Percentiles rank a stretch among this genome's conserved stretches.
Conservation (phyloP, 2,797 vertebrate species). For the Melanotaenia boesemani region DNA sequence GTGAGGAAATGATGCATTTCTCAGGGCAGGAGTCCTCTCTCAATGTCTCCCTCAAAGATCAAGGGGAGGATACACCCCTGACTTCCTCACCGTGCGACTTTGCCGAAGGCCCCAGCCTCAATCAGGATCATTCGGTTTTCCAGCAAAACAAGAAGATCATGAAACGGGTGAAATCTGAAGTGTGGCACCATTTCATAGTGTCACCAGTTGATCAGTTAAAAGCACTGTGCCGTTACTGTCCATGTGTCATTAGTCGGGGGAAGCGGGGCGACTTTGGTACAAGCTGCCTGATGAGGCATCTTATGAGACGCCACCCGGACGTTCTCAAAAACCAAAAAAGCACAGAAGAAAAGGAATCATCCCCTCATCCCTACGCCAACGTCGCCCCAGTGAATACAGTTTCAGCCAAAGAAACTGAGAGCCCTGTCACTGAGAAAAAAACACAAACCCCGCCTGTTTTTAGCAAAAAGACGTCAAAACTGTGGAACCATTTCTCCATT, state of each 20-base stretch:
- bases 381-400: constrained; percentile 85
- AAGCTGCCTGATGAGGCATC: constrained; percentile 95
- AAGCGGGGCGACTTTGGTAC: constrained; percentile 95
- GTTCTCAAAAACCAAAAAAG: constrained; percentile 91
- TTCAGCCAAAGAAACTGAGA: constrained; percentile 83
- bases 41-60: constrained; percentile 86
- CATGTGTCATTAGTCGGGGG: constrained; percentile 93
- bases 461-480: constrained; percentile 98
- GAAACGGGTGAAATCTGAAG: constrained; percentile 95
- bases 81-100: constrained; percentile 86
- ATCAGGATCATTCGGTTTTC: constrained; percentile 86
- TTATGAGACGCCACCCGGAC: constrained; percentile 92
- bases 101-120: constrained; percentile 76
- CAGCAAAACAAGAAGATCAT: constrained; percentile 96
- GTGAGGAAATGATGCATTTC: constrained; percentile 81
- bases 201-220: constrained; percentile 94
- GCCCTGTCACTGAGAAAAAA: constrained; percentile 82
- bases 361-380: constrained; percentile 85
- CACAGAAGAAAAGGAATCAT: constrained; percentile 83
- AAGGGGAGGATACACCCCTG: constrained; percentile 79
- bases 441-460: constrained; percentile 84
- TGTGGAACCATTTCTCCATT: constrained; percentile 98
- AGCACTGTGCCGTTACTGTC: constrained; percentile 94
- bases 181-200: constrained; percentile 97
- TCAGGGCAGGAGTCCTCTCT: constrained; percentile 82